These are phyloP conservation scores for Corythaeola cristata DNA, from an alignment of 2,113 vertebrate species.

Conservation along the genomic window DNA sequence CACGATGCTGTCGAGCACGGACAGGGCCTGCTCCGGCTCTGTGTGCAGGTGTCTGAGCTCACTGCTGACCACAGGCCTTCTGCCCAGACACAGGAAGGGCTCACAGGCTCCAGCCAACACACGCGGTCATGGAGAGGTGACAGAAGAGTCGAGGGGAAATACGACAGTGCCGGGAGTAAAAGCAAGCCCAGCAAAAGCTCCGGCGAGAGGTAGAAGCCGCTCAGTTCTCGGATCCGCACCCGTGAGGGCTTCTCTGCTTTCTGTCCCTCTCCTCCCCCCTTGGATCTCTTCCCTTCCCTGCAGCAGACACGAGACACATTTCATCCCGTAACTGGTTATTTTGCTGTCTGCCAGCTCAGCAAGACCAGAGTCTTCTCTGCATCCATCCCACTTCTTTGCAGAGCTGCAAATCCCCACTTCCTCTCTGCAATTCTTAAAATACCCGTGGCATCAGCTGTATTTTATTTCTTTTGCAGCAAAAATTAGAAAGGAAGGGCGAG, in stretches of 20 bases:
- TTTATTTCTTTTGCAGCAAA: neutral
- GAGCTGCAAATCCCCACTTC: slow-evolving; percentile 6
- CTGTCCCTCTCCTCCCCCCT: neutral
- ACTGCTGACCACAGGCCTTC: neutral
- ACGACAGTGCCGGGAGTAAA: accelerated
- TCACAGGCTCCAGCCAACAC: neutral
- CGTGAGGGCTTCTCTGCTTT: neutral
- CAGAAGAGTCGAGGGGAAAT: neutral
- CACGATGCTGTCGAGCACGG: accelerated
- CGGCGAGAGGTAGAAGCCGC: neutral
- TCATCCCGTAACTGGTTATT: neutral
- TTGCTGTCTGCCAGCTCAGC: slow-evolving; percentile 40
- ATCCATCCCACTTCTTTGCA: slow-evolving; percentile 21
- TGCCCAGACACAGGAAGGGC: neutral
- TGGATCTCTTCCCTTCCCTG: neutral
- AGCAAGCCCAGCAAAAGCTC: neutral
- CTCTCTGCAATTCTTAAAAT: slow-evolving; percentile 33
- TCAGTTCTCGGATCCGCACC: neutral
- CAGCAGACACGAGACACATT: neutral
- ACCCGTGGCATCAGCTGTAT: slow-evolving; percentile 1
- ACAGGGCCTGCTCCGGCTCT: neutral
- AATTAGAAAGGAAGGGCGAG: neutral
- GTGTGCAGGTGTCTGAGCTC: neutral
- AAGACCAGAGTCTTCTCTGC: slow-evolving; percentile 18
- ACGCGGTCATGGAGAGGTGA: neutral